Evolutionary conservation across 2,113 vertebrate genomes (phyloP), one percentile per base, ranked within the genome.

Genomic region (Spea multiplicata): DNA sequence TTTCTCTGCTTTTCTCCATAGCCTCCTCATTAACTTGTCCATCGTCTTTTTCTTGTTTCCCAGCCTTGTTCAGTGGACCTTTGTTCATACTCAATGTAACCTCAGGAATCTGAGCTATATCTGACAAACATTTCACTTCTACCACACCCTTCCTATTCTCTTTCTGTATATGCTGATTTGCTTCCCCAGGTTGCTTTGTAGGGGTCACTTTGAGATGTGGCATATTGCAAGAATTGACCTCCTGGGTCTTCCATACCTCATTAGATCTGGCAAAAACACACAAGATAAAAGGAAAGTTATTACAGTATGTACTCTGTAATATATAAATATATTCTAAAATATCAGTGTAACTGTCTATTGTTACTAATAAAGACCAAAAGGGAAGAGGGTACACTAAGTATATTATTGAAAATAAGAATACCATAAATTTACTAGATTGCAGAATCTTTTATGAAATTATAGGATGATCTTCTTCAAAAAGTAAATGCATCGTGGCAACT

Each of bases 231-330:
- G 62, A 52, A 49, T 12, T 47, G 62, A 68, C 48, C 30, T 67
- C 62, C 48, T 73, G 61, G n/a, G 50, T 82, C 78, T 50, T 82
- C 83, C 83, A 84, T 75, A 84, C 61, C 52, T 84, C 83, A 2
- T 53, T 73, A 10, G 66, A 17, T 76, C 82, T 84, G 70, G n/a
- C 44, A 48, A 44, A 72, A 17, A 73, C 9, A 16, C 50, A 73
- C n/a, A 64, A 46, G 61, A n/a, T 30, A 55, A 53, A 46, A 8
- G 16, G 13, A 48, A 62, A 14, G 5, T 45, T 10, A 62, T 48
- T 65, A 5, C n/a, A 65, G 17, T 6, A 30, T 53, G 50, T 12
- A 53, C 10, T 30, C 30, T 30, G n/a, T n/a, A n/a, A n/a, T n/a
- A 30, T 30, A 30, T 30, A 30, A 30, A 30, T 30, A 30, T 30